These are phyloP conservation scores for Pectinophora gossypiella DNA, from an alignment of 1,140 invertebrate species.

Conservation along the genomic window DNA sequence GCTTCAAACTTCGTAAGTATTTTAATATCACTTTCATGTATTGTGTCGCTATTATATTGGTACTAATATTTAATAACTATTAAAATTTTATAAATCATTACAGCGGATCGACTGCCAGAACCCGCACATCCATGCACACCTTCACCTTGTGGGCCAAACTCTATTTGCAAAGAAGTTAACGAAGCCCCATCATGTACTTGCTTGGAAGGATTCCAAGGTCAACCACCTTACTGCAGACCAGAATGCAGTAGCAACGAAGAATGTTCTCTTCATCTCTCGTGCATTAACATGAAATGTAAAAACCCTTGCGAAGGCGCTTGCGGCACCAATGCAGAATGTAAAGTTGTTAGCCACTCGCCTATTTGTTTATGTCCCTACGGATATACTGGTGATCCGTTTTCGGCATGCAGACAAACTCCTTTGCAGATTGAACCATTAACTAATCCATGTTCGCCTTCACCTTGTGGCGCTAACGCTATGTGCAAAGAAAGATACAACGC, in stretches of 20 bases:
- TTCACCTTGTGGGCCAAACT: conserved; percentile 86
- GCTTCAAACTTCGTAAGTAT: conserved; percentile 76
- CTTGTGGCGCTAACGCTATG: conserved; percentile 84
- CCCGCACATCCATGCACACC: conserved; percentile 85
- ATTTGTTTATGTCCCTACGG: conserved; percentile 82
- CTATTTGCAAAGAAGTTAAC: conserved; percentile 80
- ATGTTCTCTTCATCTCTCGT: conserved; percentile 81
- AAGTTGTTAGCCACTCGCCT: conserved; percentile 83
- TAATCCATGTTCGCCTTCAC: conserved; percentile 82
- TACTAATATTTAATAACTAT: too few species aligned
- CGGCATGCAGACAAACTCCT: conserved; percentile 76
- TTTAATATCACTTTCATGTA: too few species aligned
- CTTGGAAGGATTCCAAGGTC: conserved; percentile 81
- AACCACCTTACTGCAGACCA: conserved; percentile 84
- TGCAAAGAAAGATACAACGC: conserved; percentile 81
- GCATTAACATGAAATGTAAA: conserved; percentile 82
- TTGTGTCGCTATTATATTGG: too few species aligned
- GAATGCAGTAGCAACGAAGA: conserved; percentile 86
- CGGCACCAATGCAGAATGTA: conserved; percentile 83
- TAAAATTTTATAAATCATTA: too few species aligned
- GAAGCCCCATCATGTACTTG: conserved; percentile 84
- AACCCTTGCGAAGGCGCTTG: conserved; percentile 86
- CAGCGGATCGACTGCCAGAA: conserved; percentile 39
- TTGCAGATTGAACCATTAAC: conserved; percentile 60
- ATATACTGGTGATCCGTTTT: conserved; percentile 84